These are phyloP conservation scores for Magallana angulata DNA, from an alignment of 1,140 invertebrate genomes.

Conservation along the genomic window DNA sequence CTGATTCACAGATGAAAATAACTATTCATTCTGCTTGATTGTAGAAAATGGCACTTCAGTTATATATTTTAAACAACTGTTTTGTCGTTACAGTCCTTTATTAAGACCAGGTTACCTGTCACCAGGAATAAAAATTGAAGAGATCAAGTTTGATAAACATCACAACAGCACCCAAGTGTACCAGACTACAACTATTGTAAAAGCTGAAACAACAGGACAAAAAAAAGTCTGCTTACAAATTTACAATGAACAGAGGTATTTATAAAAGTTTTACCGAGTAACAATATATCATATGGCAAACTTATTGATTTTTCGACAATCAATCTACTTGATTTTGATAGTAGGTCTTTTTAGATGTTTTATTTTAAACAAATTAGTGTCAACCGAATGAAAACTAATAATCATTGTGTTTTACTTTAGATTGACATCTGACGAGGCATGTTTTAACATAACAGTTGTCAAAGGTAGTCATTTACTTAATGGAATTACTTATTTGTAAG, in stretches of 20 bases:
- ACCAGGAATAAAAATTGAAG: not conserved
- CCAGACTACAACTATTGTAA: not conserved
- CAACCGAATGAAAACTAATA: too few species aligned
- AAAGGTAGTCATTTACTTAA: not conserved
- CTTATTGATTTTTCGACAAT: too few species aligned
- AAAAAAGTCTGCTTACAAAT: conserved; percentile 18
- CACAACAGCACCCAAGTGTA: not conserved
- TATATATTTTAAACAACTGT: too few species aligned
- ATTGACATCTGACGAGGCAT: not conserved
- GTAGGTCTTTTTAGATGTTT: too few species aligned
- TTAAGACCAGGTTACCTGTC: not conserved
- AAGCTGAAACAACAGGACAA: not conserved
- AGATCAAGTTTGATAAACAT: not conserved
- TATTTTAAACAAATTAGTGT: too few species aligned
- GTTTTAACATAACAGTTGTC: conserved; percentile 2
- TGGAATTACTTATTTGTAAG: not conserved
- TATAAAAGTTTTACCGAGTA: too few species aligned
- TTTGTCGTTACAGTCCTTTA: not conserved
- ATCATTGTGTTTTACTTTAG: not conserved
- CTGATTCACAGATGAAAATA: too few species aligned
- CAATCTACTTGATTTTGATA: too few species aligned
- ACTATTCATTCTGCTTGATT: too few species aligned
- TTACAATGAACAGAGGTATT: conserved; percentile 2
- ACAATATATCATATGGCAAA: too few species aligned
- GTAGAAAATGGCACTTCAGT: too few species aligned